A percentile compares a stretch with the other conserved stretches of the same genome.
phyloP scores from a whole-genome alignment of 2,113 vertebrate genomes.

The Hystrix brachyura region DNA sequence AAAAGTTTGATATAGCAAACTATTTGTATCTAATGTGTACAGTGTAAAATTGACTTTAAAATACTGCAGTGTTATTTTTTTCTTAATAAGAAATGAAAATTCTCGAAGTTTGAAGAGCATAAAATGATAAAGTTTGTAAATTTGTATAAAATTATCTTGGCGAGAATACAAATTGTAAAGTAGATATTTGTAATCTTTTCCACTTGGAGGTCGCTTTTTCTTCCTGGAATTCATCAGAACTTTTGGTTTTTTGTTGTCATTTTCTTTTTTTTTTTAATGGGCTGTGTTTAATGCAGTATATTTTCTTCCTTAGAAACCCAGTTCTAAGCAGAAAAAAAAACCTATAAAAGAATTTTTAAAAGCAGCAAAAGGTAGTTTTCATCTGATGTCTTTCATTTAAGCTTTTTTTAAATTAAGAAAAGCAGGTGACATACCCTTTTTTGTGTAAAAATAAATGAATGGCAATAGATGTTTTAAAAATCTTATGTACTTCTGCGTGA shows the following conservation, averaged over 20 bases:
- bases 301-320: conserved; percentile 88
- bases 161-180: conserved; percentile 91
- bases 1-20: conserved; percentile 90
- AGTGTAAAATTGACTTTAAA: conserved; percentile 96
- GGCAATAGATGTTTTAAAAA: conserved; percentile 93
- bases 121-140: conserved; percentile 93
- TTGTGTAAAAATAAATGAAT: conserved; percentile 94
- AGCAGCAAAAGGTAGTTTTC: conserved; percentile 91
- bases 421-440: conserved; percentile 95
- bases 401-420: conserved; percentile 95
- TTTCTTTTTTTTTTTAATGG: conserved; percentile 85
- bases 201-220: conserved; percentile 91
- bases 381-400: conserved; percentile 97
- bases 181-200: conserved; percentile 95
- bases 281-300: conserved; percentile 89
- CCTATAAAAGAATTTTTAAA: conserved; percentile 81
- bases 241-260: conserved; percentile 80
- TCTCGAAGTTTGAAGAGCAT: conserved; percentile 93
- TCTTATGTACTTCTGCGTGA: conserved; percentile 94
- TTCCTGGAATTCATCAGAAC: conserved; percentile 93
- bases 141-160: conserved; percentile 92
- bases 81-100: conserved; percentile 96
- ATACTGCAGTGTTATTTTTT: conserved; percentile 98
- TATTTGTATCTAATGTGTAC: conserved; percentile 94
- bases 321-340: conserved; percentile 89